Base-by-base conservation (phyloP, 2,113 vertebrate species). In the Pandion haliaetus region DNA sequence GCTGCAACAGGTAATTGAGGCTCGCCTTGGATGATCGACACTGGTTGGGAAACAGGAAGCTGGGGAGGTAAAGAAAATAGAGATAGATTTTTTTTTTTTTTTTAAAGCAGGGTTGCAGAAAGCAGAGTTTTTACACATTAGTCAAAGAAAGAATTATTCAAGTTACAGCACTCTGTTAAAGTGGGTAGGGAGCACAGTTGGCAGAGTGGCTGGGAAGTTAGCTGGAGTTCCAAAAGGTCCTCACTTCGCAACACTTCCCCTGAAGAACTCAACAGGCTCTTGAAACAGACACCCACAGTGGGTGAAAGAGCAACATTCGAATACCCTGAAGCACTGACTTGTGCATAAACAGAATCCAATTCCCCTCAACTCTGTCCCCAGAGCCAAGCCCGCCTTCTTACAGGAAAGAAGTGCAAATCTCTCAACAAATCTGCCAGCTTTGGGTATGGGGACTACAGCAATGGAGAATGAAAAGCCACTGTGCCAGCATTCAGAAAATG, bases 61-160 rank as follows among this genome's bases (percentile, higher is more conserved):
- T 98, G 98, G 97, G 97, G 98, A 98, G 95, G 98, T 98, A 98
- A 98, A 98, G 98, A 98, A 98, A 98, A 98, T 97, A 98, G 91
- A 98, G 93, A 98, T 79, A 96, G 97, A 94, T 57, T 86, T 97
- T 96, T 90, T 88, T 54, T 49, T 49, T 54, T 96, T 95, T 95
- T 97, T 96, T 96, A 96, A 97, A 97, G 98, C 97, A 98, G 96
- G 92, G 97, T 57, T 96, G 98, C 97, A 52, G 97, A 98, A 98
- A 98, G 98, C 97, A 98, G 93, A 97, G 90, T 93, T 96, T 90
- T 97, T 97, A 98, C 12, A 86, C 97, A 98, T 98, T 98, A 98
- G 98, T 97, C 88, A 96, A 96, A 98, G 94, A 93, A 82, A 95
- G 94, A 91, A 92, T 96, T 93, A 95, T 84, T 96, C 90, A 89